Conservation (phyloP, 2,888 invertebrate species). For the Eilema sororculum region DNA sequence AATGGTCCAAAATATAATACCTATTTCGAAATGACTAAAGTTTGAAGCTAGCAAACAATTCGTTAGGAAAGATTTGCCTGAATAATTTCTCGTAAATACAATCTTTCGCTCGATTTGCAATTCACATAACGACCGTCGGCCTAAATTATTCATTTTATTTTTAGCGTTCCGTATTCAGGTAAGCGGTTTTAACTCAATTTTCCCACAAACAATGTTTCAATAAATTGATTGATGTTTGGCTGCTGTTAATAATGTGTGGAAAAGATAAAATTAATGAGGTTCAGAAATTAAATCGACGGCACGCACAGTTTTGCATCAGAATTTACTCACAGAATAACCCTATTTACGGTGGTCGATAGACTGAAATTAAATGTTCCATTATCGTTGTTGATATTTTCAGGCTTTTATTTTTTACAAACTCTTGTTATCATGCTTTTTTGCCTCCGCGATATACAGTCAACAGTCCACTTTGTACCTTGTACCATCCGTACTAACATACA, state of each 20-base stretch:
- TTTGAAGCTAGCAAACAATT: conserved; percentile 79
- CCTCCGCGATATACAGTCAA: not conserved
- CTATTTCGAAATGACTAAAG: conserved; percentile 72
- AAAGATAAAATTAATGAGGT: conserved; percentile 38
- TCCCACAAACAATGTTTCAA: conserved; percentile 49
- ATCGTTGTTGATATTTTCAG: not conserved
- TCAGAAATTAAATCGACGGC: conserved; percentile 2
- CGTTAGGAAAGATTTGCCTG: conserved; percentile 79
- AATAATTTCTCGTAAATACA: conserved; percentile 80
- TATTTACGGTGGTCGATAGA: not conserved
- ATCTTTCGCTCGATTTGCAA: conserved; percentile 79
- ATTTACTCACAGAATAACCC: not conserved
- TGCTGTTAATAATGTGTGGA: conserved; percentile 43
- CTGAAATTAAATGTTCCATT: not conserved
- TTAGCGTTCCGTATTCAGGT: conserved; percentile 55
- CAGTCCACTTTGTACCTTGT: not conserved
- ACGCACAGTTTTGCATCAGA: conserved; percentile 14
- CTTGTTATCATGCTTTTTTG: not conserved
- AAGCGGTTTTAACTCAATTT: conserved; percentile 47
- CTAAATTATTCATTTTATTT: conserved; percentile 71
- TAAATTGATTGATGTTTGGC: conserved; percentile 51
- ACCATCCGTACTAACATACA: conserved; percentile 7
- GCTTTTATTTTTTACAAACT: too few relatives aligned
- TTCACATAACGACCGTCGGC: conserved; percentile 68
- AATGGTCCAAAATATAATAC: conserved; percentile 54